phyloP scores from a whole-genome alignment of 2,797 vertebrate species.

The Periophthalmus magnuspinnatus region DNA sequence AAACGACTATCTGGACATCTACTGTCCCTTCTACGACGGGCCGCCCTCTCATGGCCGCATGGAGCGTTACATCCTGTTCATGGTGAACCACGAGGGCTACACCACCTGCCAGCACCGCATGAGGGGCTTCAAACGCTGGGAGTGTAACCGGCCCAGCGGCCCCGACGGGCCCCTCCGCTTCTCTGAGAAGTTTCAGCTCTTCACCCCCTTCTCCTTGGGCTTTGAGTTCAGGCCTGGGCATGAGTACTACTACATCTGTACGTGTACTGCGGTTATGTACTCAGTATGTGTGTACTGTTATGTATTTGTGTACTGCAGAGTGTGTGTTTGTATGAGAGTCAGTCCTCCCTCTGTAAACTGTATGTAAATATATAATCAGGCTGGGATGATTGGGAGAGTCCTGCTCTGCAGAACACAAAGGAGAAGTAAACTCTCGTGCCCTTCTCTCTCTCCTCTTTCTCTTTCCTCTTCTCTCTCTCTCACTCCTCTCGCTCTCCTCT shows the following conservation, averaged over 20 bases:
- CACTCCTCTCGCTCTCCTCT: too few species aligned
- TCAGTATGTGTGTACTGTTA: constrained; percentile 7
- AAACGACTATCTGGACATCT: constrained; percentile 97
- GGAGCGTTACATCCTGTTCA: constrained; percentile 94
- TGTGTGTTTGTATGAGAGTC: constrained; percentile 28
- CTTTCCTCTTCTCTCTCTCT: too few species aligned
- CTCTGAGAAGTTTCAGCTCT: constrained; percentile 98
- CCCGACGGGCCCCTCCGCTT: constrained; percentile 93
- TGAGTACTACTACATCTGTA: constrained; percentile 98
- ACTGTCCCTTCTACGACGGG: constrained; percentile 92
- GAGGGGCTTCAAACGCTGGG: constrained; percentile 96
- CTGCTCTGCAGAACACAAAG: constrained; percentile 38
- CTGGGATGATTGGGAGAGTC: constrained; percentile 55
- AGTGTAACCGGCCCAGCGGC: constrained; percentile 91
- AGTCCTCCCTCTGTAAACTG: constrained; percentile 42
- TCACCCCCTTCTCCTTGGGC: constrained; percentile 96
- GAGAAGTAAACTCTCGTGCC: constrained; percentile 27
- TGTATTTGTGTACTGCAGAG: constrained; percentile 9
- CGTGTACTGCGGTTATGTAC: constrained; percentile 59
- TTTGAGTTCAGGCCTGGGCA: constrained; percentile 96
- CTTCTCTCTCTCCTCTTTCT: neutral
- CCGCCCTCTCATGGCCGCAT: constrained; percentile 87
- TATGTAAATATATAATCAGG: constrained; percentile 71
- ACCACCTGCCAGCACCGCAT: constrained; percentile 91
- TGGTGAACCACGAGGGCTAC: constrained; percentile 94